These are phyloP conservation scores for Rhizomys pruinosus DNA, from an alignment of 2,113 vertebrate species.

Conservation along the genomic window DNA sequence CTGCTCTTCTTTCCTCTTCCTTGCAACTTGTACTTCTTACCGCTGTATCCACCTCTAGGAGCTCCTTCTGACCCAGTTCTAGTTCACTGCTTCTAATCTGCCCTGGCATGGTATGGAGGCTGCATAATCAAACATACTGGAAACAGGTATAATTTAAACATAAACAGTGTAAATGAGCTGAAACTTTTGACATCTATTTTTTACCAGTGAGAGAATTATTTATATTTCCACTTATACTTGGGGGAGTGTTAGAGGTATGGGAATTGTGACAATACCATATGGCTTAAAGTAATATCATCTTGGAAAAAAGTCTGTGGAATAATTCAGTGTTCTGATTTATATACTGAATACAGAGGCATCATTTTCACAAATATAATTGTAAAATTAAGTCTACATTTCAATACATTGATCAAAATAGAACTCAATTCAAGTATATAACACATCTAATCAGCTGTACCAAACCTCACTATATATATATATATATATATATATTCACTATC, in stretches of 20 bases:
- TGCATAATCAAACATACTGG: constrained; percentile 22
- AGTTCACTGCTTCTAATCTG: not conserved
- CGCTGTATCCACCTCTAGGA: not conserved
- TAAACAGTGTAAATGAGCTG: not conserved
- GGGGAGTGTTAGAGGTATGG: not conserved
- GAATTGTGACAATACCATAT: not conserved
- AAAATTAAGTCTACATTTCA: constrained; percentile 60
- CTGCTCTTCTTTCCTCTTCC: not conserved
- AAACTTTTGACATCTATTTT: constrained; percentile 44
- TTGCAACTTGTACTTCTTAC: not conserved
- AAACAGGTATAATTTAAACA: constrained; percentile 43
- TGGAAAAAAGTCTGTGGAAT: constrained; percentile 30
- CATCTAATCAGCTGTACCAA: constrained; percentile 40
- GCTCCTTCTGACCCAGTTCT: not conserved
- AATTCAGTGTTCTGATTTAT: constrained; percentile 52
- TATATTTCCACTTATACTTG: constrained; percentile 24
- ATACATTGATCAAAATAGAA: constrained; percentile 60
- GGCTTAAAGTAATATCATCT: constrained; percentile 40
- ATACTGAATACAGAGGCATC: not conserved
- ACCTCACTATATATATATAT: not conserved
- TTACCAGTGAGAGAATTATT: constrained; percentile 39
- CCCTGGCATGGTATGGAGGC: not conserved
- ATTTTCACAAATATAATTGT: constrained; percentile 35
- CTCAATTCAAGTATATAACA: not conserved
- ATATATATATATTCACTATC: not conserved